Evolutionary conservation across 1,140 invertebrate species (phyloP).

Genomic region (Coelopa frigida): DNA sequence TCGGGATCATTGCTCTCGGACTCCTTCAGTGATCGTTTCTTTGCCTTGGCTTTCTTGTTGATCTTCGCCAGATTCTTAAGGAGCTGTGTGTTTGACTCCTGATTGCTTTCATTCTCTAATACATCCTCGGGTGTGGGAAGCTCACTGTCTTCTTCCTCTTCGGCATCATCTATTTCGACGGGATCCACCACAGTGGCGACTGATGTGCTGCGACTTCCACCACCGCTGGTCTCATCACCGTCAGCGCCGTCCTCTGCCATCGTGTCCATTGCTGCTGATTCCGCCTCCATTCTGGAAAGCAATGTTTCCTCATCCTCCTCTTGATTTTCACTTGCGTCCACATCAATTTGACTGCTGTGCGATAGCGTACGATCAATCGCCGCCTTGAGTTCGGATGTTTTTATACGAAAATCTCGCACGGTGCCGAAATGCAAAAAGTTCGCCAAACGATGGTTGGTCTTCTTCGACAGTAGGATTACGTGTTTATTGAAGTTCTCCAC

Average conservation of each 20-base stretch:
- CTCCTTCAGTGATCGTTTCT: conserved; percentile 11
- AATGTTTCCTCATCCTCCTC: conserved; percentile 1
- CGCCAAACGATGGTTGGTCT: conserved; percentile 49
- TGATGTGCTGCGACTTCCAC: no score
- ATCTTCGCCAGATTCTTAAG: conserved; percentile 12
- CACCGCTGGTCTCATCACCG: not conserved
- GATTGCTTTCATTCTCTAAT: conserved; percentile 15
- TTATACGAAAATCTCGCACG: conserved; percentile 52
- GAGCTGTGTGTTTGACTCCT: conserved; percentile 12
- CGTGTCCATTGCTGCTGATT: not conserved
- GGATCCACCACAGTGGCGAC: no score
- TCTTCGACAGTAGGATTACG: conserved; percentile 51
- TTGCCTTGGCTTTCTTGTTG: conserved; percentile 10
- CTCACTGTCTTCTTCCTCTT: not conserved
- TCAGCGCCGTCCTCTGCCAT: not conserved
- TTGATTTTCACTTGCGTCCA: conserved; percentile 16
- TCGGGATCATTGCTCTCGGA: conserved; percentile 11
- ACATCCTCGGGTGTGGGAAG: conserved; percentile 8
- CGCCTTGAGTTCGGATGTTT: conserved; percentile 45
- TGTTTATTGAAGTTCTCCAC: conserved; percentile 56
- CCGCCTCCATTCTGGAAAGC: not conserved
- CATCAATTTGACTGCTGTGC: conserved; percentile 27
- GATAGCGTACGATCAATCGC: conserved; percentile 44
- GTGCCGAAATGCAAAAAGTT: conserved; percentile 50
- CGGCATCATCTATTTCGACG: conserved; percentile 2